These are phyloP conservation scores for Battus philenor DNA, from an alignment of 1,140 invertebrate species.

Conservation along the genomic window DNA sequence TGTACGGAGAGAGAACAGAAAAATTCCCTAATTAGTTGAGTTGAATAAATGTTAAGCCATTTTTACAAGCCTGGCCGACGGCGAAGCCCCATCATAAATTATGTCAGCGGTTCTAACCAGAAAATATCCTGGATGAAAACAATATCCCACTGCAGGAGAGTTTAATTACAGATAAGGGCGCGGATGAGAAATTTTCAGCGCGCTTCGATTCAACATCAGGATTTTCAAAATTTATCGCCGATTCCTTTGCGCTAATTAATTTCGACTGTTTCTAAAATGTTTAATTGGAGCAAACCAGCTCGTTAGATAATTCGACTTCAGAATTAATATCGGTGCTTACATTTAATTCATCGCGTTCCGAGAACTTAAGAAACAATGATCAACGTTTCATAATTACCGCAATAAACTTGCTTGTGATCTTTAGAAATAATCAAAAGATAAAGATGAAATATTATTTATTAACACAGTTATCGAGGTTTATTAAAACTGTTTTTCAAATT, in stretches of 20 bases:
- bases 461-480: no score
- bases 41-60: conserved; percentile 3
- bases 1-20: no score
- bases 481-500: no score
- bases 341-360: conserved; percentile 15
- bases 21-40: conserved; percentile 1
- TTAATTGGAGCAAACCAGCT: conserved; percentile 38
- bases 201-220: conserved; percentile 36
- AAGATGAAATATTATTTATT: no score
- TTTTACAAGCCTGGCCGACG: conserved; percentile 5
- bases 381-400: no score
- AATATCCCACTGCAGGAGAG: conserved; percentile 27
- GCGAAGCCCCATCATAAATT: conserved; percentile 5
- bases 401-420: no score
- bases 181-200: conserved; percentile 26
- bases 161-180: conserved; percentile 35
- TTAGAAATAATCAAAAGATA: no score
- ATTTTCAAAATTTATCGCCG: conserved; percentile 40
- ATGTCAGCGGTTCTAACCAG: conserved; percentile 8
- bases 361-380: not conserved
- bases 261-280: conserved; percentile 40
- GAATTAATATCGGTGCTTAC: conserved; percentile 18
- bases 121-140: conserved; percentile 15
- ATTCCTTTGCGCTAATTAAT: conserved; percentile 48
- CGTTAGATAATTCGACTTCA: conserved; percentile 26